A percentile compares a stretch with the other conserved stretches of the same genome.
Evolutionary conservation across 2,797 vertebrate species (phyloP).

Genomic region (Halcyon chelicuti): DNA sequence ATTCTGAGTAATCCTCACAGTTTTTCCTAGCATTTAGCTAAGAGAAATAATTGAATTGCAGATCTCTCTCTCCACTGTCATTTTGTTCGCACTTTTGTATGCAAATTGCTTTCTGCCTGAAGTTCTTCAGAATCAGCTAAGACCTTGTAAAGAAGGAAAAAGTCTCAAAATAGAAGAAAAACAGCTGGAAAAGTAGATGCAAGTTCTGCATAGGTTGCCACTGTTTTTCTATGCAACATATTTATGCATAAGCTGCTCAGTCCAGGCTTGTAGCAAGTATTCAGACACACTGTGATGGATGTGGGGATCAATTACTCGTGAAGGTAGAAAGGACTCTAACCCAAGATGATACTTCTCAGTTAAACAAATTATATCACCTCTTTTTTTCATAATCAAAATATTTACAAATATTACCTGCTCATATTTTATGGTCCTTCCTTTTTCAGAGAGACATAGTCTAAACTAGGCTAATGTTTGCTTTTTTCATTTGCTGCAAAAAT

Average conservation of each 20-base stretch:
- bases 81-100: conserved; percentile 13
- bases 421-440: not conserved
- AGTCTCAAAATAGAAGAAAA: conserved; percentile 1
- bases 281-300: not conserved
- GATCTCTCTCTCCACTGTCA: not conserved
- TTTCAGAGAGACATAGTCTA: not conserved
- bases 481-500: not conserved
- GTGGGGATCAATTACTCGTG: conserved; percentile 4
- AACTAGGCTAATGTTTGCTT: not conserved
- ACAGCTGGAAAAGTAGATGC: conserved; percentile 27
- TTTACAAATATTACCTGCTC: conserved; percentile 2
- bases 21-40: conserved; percentile 44
- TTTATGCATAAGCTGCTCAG: conserved; percentile 25
- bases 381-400: not conserved
- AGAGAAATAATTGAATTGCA: not conserved
- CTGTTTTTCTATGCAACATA: conserved; percentile 21
- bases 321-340: conserved; percentile 35
- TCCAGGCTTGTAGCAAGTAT: not conserved
- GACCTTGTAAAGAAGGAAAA: not conserved
- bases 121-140: not conserved
- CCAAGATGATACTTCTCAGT: not conserved
- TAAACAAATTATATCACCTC: conserved; percentile 16
- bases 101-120: conserved; percentile 20
- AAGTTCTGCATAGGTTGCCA: conserved; percentile 22
- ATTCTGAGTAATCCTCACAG: conserved; percentile 10